Evolutionary conservation across 2,797 vertebrate species (phyloP), one percentile per base, ranked within the genome.

Genomic region (Xerus rutilus): DNA sequence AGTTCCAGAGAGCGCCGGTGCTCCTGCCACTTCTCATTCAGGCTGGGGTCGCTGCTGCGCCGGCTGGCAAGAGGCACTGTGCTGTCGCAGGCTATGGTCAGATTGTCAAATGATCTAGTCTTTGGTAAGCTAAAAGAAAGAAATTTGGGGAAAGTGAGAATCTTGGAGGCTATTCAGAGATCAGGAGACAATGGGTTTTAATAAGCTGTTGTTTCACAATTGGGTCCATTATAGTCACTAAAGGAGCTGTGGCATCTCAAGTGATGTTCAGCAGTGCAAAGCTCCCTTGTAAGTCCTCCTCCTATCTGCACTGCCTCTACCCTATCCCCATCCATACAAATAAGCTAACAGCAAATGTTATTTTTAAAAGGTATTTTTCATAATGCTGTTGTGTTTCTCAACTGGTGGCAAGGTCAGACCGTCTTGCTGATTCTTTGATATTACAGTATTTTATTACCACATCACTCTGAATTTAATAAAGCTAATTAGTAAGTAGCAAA

Each of bases 11-110:
- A 99, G 43, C 99, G 99, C 0, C 99, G 99, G 97, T 99, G 99
- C 97, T 99, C 99, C 97, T 99, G 99, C 99, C 99, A 99, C 98
- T 99, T 99, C 96, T 99, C 99, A 0, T 99, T 99, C 92, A 99
- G 98, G 98, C 99, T 99, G 25, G 99, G 99, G 97, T 99, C 99
- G 0, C 99, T 99, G 96, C 99, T 99, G 43, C 99, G 99, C 20
- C 99, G 99, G 97, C 99, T 99, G 96, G 99, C 76, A 54, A 99
- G 96, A 0, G 99, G 98, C 96, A 98, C 98, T 7, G 98, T 99
- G 93, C 99, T 99, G 96, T 99, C 99, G 85, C 99, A 99, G 25
- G 99, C 99, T 18, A 98, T 99, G 9, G 99, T 99, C 97, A 99
- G 98, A 98, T 99, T 99, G 98, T 99, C 99, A 13, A 99, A 99